Percentiles rank a stretch among this genome's conserved stretches.
phyloP scores from a whole-genome alignment of 2,888 invertebrate species.

The Idaea aversata region DNA sequence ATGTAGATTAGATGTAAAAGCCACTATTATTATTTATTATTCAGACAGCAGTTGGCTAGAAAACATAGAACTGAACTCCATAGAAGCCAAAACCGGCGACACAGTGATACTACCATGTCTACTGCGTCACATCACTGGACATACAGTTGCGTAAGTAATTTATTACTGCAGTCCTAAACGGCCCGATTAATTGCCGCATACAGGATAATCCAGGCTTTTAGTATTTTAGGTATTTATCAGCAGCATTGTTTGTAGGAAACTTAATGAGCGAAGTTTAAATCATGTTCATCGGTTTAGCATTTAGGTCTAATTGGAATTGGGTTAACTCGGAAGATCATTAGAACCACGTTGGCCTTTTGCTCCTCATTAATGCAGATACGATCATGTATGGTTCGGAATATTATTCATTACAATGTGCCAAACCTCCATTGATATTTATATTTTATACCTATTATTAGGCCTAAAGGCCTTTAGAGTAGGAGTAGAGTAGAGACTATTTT shows the following conservation, averaged over 20 bases:
- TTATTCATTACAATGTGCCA: neutral
- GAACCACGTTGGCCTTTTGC: neutral
- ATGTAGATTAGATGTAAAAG: no score
- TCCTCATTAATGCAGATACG: constrained; percentile 3
- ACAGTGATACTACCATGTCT: constrained; percentile 67
- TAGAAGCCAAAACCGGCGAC: constrained; percentile 63
- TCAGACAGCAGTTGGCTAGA: constrained; percentile 74
- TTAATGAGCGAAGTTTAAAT: constrained; percentile 1
- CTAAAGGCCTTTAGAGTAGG: no score
- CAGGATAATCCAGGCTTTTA: constrained; percentile 21
- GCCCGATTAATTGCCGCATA: constrained; percentile 26
- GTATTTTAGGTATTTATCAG: constrained; percentile 10
- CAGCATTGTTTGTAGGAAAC: neutral
- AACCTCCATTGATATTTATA: neutral
- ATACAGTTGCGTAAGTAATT: constrained; percentile 62
- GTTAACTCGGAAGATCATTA: neutral
- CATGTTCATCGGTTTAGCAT: neutral
- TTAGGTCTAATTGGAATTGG: neutral
- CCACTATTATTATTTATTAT: constrained; percentile 11
- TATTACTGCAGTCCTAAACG: constrained; percentile 27
- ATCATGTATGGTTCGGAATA: neutral
- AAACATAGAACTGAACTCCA: constrained; percentile 64
- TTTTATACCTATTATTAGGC: no score
- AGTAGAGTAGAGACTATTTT: no score
- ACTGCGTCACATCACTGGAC: constrained; percentile 57